A percentile compares a stretch with the other conserved stretches of the same genome.
These are phyloP conservation scores for Aurelia sp. DNA, from an alignment of 30 jellyfish, hydroid and myxozoan genomes.

Conservation along the genomic window DNA sequence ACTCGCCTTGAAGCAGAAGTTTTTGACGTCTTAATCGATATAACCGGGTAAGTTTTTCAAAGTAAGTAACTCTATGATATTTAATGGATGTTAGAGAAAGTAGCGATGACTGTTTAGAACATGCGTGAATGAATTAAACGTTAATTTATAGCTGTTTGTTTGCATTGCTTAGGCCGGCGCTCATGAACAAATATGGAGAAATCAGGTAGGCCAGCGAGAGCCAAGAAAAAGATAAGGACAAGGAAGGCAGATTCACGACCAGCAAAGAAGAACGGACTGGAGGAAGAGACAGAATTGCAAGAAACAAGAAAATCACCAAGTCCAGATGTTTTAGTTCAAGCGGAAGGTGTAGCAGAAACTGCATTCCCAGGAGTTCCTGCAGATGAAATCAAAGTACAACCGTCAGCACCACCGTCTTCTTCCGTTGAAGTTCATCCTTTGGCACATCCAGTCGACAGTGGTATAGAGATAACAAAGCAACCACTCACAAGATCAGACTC, in stretches of 20 bases:
- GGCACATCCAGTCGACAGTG: background rate
- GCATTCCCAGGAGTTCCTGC: background rate
- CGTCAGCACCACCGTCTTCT: no score
- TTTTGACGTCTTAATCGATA: no score
- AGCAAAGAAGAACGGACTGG: background rate
- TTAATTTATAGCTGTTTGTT: background rate
- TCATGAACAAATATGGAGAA: no score
- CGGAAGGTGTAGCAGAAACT: background rate
- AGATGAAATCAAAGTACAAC: background rate
- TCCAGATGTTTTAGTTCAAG: background rate
- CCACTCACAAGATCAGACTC: slow-evolving; percentile 55
- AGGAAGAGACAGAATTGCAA: slow-evolving; percentile 8
- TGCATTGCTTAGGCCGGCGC: no score
- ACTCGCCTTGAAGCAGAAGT: no score
- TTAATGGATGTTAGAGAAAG: no score
- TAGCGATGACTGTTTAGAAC: no score
- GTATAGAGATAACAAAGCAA: background rate
- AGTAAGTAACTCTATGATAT: no score
- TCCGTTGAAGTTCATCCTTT: no score
- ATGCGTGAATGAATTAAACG: no score
- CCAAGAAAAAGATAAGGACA: background rate
- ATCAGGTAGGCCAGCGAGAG: background rate
- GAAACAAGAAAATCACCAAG: slow-evolving; percentile 15
- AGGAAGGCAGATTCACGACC: background rate
- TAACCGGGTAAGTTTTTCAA: no score